Evolutionary conservation across 2,888 invertebrate species (phyloP).

Genomic region (Stenchaetothrips biformis): DNA sequence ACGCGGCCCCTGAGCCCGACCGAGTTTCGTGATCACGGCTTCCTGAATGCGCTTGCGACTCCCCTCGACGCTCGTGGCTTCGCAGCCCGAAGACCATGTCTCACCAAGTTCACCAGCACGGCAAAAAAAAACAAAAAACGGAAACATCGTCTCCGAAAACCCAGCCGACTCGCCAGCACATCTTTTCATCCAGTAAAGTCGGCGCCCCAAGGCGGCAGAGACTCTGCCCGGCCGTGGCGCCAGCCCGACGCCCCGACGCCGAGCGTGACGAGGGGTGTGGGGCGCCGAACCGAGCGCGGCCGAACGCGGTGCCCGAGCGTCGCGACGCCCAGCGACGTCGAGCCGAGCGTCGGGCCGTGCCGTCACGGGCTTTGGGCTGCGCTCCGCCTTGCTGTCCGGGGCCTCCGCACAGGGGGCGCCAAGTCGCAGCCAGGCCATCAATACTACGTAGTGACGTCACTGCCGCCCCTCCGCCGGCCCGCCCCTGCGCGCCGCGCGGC

Average conservation of each 20-base stretch:
- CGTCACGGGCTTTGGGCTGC: constrained; percentile 33
- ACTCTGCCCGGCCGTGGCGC: constrained; percentile 31
- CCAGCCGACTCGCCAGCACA: too few relatives aligned
- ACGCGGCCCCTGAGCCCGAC: constrained; percentile 38
- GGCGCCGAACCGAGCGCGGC: constrained; percentile 42
- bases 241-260: too few relatives aligned
- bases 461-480: constrained; percentile 34
- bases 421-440: constrained; percentile 17
- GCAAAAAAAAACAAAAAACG: too few relatives aligned
- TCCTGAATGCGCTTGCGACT: background rate
- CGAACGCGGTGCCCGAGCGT: constrained; percentile 30
- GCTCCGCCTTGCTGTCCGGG: constrained; percentile 39
- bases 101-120: background rate
- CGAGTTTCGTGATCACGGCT: background rate
- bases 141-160: too few relatives aligned
- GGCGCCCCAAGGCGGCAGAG: background rate
- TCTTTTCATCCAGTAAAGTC: too few relatives aligned
- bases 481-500: constrained; percentile 3
- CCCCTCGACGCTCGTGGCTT: background rate
- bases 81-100: background rate
- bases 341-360: constrained; percentile 39
- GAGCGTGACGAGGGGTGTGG: constrained; percentile 38
- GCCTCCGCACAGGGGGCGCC: constrained; percentile 33
- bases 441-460: constrained; percentile 24
- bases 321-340: background rate